Conservation (phyloP, 2,888 invertebrate species). For the Reticulitermes lucifugus region DNA sequence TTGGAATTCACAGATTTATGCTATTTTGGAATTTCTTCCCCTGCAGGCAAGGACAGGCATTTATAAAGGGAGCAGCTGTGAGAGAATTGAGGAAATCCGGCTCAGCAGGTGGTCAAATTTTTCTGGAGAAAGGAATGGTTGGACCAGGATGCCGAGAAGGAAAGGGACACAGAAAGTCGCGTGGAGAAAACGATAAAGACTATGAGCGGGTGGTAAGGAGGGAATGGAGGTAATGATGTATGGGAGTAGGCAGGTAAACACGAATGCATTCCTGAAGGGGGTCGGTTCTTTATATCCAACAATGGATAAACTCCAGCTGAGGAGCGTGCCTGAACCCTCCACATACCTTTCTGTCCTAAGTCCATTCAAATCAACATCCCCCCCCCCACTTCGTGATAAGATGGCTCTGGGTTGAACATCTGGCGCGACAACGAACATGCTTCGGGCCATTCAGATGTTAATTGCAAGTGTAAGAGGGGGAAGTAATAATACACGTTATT, state of each 20-base stretch:
- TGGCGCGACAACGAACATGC: not conserved
- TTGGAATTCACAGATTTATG: too few relatives aligned
- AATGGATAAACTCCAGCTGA: constrained; percentile 22
- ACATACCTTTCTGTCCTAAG: constrained; percentile 13
- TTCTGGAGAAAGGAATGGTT: not conserved
- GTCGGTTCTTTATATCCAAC: constrained; percentile 27
- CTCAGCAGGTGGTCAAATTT: not conserved
- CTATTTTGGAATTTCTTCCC: too few relatives aligned
- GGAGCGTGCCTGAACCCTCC: constrained; percentile 24
- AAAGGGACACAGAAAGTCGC: not conserved
- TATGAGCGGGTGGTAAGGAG: not conserved
- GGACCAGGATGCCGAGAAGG: too few relatives aligned
- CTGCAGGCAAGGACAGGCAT: too few relatives aligned
- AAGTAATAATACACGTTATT: too few relatives aligned
- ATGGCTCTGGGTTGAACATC: constrained; percentile 14
- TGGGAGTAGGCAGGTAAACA: too few relatives aligned
- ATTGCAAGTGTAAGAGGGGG: too few relatives aligned
- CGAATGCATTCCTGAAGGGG: constrained; percentile 28
- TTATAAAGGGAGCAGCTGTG: too few relatives aligned
- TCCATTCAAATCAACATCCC: constrained; percentile 21
- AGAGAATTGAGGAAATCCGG: not conserved
- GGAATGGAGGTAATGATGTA: too few relatives aligned
- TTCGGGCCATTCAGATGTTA: not conserved
- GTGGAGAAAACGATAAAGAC: not conserved
- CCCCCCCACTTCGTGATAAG: not conserved